Base-by-base conservation (phyloP, 2,888 invertebrate genomes). In the Mimachlamys varia region DNA sequence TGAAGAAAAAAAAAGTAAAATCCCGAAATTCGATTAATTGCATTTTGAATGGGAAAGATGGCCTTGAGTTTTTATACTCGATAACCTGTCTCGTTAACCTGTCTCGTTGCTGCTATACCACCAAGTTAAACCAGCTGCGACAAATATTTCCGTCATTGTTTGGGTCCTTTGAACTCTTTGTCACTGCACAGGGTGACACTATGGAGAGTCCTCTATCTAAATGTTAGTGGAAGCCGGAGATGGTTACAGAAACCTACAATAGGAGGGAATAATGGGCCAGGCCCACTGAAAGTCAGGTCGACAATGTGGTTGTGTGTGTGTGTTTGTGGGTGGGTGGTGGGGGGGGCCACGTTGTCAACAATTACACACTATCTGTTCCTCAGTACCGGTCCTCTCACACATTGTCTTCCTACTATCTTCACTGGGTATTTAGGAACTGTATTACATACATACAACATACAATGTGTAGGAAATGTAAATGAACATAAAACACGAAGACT, bases 81-180 rank as follows among this genome's bases (percentile, higher is more conserved):
- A 76, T 76, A 76, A 76, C 76, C 76, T 76, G 76, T 76, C n/a
- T n/a, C n/a, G n/a, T n/a, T n/a, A n/a, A n/a, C n/a, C 62, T 22
- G 22, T 44, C 3, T 7, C 44, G 44, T 7, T n/a, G n/a, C n/a
- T n/a, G 44, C 44, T 44, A 44, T 62, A 76, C 33, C 27, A 10
- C 76, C 27, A 76, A 27, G 76, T 27, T 76, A 15, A 76, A 76
- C 76, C 76, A 76, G 76, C 76, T 27, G 76, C 27, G 76, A 76
- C 76, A 76, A 76, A 76, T 76, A 76, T 76, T 76, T 76, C 33
- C 76, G 33, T 15, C 76, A 76, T 76, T 76, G 76, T 76, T 76
- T 27, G 27, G 27, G 76, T 76, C 76, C 33, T 76, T 76, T 76
- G 76, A 76, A 76, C 76, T 76, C 33, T 76, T 76, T 76, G 76